Evolutionary conservation across 2,113 vertebrate species (phyloP).

Genomic region (Chauna torquata): DNA sequence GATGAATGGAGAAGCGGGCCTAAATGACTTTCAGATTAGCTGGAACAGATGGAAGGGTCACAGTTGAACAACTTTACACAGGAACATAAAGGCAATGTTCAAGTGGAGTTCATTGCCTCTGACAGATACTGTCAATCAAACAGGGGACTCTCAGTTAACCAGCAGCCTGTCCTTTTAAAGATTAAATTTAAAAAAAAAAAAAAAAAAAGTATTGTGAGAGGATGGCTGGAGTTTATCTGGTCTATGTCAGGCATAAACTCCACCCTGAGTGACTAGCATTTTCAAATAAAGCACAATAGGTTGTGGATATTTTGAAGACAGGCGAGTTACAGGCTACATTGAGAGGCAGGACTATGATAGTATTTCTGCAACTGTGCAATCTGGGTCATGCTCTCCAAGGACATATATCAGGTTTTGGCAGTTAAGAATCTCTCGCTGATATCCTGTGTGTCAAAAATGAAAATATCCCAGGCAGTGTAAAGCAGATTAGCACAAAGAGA

Average conservation of each 20-base stretch:
- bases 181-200: conserved; percentile 55
- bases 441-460: not conserved
- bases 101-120: conserved; percentile 89
- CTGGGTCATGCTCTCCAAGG: not conserved
- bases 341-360: not conserved
- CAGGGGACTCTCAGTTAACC: conserved; percentile 73
- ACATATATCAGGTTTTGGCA: not conserved
- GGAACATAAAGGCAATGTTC: conserved; percentile 85
- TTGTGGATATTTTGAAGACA: not conserved
- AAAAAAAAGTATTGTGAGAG: conserved; percentile 60
- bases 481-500: not conserved
- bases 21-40: conserved; percentile 92
- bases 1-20: conserved; percentile 78
- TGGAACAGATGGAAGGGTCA: conserved; percentile 94
- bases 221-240: conserved; percentile 72
- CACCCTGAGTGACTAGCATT: not conserved
- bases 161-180: conserved; percentile 76
- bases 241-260: conserved; percentile 59
- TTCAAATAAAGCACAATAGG: conserved; percentile 30
- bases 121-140: conserved; percentile 91
- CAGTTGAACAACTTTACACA: conserved; percentile 92
- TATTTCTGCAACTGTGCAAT: not conserved
- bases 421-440: not conserved
- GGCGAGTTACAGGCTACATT: not conserved
- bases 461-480: not conserved